Evolutionary conservation across 2,888 invertebrate species (phyloP), one percentile per base, ranked within the genome.

Genomic region (Polyommatus iphigenia): DNA sequence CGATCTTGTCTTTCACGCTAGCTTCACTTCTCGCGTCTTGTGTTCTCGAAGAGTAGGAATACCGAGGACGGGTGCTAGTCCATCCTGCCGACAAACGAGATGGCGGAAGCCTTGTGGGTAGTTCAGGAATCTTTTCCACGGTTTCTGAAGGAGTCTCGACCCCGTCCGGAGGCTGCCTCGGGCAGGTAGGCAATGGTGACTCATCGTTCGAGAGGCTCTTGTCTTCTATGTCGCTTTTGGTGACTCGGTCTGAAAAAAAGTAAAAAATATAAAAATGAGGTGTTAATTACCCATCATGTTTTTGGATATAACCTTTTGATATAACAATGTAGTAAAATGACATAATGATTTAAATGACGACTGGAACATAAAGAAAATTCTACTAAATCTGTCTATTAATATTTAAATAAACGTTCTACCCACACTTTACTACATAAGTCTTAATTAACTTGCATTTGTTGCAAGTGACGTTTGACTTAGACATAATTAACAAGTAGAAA

Each of bases 1-100:
- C 97, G 84, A 98, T 98, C 92, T 97, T 97, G 87, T 97, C 97
- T 85, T 96, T 96, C 78, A 98, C 97, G 85, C 97, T 97, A 82
- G 96, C 96, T 89, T 97, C 97, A 81, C 97, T 97, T 85, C 96
- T 96, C 83, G 97, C 97, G 90, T 97, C 97, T 89, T 97, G 96
- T 79, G 95, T 94, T 94, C 96, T 91, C 3, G 93, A 93, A n/a
- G 88, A 87, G 80, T 95, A 90, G 2, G 92, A 91, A 80, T 88
- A 90, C 41, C 93, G 89, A 77, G 90, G 86, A 36, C 94, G 89
- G 76, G 86, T 83, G 76, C 83, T 84, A n/a, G 86, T 86, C 90
- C 88, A 90, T 32, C 86, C 87, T 3, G 86, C 78, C 0, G 90
- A 87, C 67, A 91, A 81, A 71, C 91, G 87, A 41, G 92, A 54